These are phyloP conservation scores for Channa maculata DNA, from an alignment of 2,113 vertebrate species.

Conservation along the genomic window DNA sequence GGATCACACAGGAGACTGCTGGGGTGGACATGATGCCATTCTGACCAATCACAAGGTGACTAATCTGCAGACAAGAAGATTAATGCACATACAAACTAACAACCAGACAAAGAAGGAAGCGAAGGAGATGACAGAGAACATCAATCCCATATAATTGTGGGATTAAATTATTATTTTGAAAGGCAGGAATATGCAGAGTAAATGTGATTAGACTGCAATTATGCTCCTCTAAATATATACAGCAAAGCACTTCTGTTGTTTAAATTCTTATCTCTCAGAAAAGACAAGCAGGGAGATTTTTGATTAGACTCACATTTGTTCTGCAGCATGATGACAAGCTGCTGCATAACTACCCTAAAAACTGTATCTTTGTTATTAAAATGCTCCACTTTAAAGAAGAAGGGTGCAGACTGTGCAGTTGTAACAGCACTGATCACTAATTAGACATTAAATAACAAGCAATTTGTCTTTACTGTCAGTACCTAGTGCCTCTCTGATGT, in stretches of 20 bases:
- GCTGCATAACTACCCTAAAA: no score
- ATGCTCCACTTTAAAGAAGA: no score
- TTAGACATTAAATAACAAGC: no score
- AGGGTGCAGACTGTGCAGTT: no score
- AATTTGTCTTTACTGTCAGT: no score
- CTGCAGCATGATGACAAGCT: not conserved
- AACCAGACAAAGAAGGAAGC: not conserved
- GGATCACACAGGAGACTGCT: slow-evolving; percentile 96
- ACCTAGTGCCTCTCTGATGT: no score
- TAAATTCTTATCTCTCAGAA: no score
- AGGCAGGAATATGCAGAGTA: not conserved
- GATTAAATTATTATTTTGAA: not conserved
- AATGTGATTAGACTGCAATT: not conserved
- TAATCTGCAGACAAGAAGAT: slow-evolving; percentile 85
- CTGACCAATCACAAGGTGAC: slow-evolving; percentile 94
- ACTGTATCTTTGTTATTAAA: no score
- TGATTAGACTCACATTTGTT: not conserved
- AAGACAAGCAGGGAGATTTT: not conserved
- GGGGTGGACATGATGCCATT: slow-evolving; percentile 98
- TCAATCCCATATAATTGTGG: no score
- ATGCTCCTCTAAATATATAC: not conserved
- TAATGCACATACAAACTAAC: not conserved
- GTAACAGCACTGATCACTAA: no score
- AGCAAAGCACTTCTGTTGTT: no score
- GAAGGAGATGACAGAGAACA: not conserved